Percentiles rank a stretch among this genome's conserved stretches.
Evolutionary conservation across 2,113 vertebrate genomes (phyloP).

Genomic region (Poeciliopsis turrubarensis): DNA sequence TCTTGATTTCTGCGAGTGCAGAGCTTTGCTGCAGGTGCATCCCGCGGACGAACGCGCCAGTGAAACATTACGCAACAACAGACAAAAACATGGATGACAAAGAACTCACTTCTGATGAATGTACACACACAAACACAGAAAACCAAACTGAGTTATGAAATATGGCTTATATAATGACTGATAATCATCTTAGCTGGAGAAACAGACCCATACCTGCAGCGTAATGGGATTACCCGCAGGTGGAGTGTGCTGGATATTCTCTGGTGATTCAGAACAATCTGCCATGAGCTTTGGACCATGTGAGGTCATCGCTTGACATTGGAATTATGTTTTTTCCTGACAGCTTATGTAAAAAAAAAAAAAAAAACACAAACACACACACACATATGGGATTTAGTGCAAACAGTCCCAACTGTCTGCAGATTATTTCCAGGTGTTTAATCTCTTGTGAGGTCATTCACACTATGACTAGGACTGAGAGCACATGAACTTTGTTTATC

Average conservation of each 20-base stretch:
- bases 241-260: conserved; percentile 3
- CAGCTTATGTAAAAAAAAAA: not conserved
- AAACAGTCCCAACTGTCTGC: not conserved
- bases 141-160: conserved; percentile 37
- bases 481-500: not conserved
- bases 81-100: conserved; percentile 20
- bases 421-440: conserved; percentile 3
- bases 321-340: not conserved
- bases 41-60: conserved; percentile 11
- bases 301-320: conserved; percentile 8
- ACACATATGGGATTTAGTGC: not conserved
- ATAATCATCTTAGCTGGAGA: conserved; percentile 48
- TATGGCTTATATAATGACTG: conserved; percentile 52
- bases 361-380: not conserved
- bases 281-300: not conserved
- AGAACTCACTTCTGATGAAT: not conserved
- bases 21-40: not conserved
- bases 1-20: conserved; percentile 11
- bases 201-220: conserved; percentile 31
- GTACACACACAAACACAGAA: not conserved
- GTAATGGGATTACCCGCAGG: conserved; percentile 40
- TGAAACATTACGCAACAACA: conserved; percentile 55
- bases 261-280: conserved; percentile 17
- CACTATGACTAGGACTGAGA: not conserved
- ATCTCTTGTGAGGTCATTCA: not conserved